phyloP scores from a whole-genome alignment of 2,888 invertebrate genomes.

The Holacanthella duospinosa region DNA sequence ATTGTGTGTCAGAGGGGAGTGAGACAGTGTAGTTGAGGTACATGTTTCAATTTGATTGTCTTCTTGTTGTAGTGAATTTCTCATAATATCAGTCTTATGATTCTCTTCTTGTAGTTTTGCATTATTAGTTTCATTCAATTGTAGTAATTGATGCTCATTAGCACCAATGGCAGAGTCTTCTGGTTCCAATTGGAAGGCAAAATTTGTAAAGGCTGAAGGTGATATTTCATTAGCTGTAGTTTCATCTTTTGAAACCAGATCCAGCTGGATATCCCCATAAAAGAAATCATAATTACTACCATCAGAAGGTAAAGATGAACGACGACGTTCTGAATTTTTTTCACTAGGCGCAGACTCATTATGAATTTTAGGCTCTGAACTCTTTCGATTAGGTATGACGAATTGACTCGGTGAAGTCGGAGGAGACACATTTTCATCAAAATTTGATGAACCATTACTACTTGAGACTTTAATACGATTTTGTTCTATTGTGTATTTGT shows the following conservation, averaged over 20 bases:
- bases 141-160: neutral
- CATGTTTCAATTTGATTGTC: neutral
- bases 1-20: neutral
- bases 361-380: too few relatives aligned
- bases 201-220: neutral
- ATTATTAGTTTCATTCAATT: neutral
- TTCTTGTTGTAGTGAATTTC: conserved; percentile 8
- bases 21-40: neutral
- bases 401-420: neutral
- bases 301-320: too few relatives aligned
- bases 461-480: neutral
- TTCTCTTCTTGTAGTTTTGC: neutral
- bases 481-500: neutral
- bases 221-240: neutral
- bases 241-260: neutral
- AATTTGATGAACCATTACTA: too few relatives aligned
- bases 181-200: conserved; percentile 3
- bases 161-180: neutral
- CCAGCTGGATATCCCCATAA: neutral
- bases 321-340: too few relatives aligned
- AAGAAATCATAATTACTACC: too few relatives aligned
- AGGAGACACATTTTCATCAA: neutral
- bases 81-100: conserved; percentile 7
- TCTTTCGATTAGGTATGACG: too few relatives aligned
- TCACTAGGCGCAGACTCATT: too few relatives aligned